Conservation (phyloP, 2,888 invertebrate genomes). For the Caenorhabditis doughertyi region DNA sequence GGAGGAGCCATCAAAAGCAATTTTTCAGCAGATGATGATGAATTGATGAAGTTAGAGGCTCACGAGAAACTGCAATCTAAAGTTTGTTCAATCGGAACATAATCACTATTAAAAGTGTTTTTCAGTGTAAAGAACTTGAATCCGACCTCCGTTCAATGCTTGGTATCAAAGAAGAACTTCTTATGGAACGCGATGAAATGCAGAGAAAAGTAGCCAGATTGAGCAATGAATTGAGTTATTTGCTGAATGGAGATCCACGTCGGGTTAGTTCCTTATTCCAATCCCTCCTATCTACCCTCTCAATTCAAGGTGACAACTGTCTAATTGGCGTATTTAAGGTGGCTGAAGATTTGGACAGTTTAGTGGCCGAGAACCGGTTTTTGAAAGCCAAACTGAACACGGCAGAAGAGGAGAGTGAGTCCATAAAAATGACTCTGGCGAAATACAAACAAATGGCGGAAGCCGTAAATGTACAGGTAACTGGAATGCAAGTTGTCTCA, state of each 20-base stretch:
- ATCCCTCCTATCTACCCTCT: neutral
- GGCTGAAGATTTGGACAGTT: constrained; percentile 73
- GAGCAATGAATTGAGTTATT: constrained; percentile 70
- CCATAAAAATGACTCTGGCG: constrained; percentile 73
- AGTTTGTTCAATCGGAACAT: constrained; percentile 7
- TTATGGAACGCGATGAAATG: constrained; percentile 69
- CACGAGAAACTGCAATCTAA: constrained; percentile 54
- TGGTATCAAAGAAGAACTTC: constrained; percentile 73
- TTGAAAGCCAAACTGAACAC: constrained; percentile 86
- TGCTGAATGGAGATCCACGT: constrained; percentile 73
- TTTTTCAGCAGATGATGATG: constrained; percentile 45
- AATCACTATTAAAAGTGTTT: neutral
- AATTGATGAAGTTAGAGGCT: constrained; percentile 19
- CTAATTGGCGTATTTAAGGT: constrained; percentile 63
- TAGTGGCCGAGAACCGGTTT: constrained; percentile 82
- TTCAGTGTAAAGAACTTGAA: constrained; percentile 72
- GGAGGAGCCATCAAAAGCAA: constrained; percentile 19
- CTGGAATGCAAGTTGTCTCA: neutral
- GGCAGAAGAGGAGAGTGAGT: constrained; percentile 86
- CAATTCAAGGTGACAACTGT: constrained; percentile 17
- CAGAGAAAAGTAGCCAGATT: constrained; percentile 67
- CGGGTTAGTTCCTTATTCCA: constrained; percentile 52
- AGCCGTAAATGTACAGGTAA: constrained; percentile 55
- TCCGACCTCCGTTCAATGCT: constrained; percentile 71
- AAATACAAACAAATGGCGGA: constrained; percentile 73